phyloP scores from a whole-genome alignment of 2,797 vertebrate genomes.

The Odontamblyopus lacepedii region DNA sequence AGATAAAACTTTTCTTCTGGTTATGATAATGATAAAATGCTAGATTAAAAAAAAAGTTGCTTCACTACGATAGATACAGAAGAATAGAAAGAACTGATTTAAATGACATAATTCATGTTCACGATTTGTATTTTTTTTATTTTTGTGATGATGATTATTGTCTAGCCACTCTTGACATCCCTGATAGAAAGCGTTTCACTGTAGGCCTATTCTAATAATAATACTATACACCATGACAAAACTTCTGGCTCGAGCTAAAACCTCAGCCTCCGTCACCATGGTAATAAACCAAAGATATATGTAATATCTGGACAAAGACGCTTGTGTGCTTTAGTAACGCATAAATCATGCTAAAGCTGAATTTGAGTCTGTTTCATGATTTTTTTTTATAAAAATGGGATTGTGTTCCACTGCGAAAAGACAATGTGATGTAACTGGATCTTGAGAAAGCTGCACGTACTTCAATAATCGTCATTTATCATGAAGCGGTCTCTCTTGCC shows the following conservation, averaged over 20 bases:
- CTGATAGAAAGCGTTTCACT: no score
- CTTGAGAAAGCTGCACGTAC: conserved; percentile 24
- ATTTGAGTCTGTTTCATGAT: conserved; percentile 11
- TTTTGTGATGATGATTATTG: background rate
- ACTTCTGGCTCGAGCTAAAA: conserved; percentile 17
- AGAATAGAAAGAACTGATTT: background rate
- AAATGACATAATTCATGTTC: background rate
- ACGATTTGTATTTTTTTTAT: background rate
- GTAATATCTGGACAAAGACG: conserved; percentile 12
- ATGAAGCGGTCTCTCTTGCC: conserved; percentile 26
- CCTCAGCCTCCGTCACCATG: conserved; percentile 9
- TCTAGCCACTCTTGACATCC: background rate
- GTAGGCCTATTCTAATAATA: background rate
- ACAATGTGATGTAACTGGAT: conserved; percentile 34
- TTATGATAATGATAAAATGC: no score
- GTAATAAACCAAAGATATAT: background rate
- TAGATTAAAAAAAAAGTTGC: background rate
- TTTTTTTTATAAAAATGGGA: conserved; percentile 26
- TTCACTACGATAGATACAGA: background rate
- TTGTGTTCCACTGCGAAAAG: conserved; percentile 33
- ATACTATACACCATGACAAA: conserved; percentile 19
- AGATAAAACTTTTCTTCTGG: no score
- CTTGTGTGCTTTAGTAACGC: background rate
- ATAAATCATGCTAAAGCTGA: background rate
- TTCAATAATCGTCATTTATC: conserved; percentile 41